Base-by-base conservation (phyloP, 2,797 vertebrate genomes). In the Chromobotia macracanthus region DNA sequence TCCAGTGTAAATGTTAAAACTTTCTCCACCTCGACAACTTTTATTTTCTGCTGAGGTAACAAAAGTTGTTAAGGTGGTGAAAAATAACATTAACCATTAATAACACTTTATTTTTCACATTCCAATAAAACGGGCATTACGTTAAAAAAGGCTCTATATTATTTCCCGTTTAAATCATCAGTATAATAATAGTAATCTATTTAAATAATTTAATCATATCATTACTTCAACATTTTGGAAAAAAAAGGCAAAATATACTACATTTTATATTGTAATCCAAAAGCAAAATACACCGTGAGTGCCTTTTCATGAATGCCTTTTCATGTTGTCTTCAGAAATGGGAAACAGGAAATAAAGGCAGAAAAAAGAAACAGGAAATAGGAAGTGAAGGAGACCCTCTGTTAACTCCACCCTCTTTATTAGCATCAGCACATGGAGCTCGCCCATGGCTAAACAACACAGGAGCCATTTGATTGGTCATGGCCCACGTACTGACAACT, bases 381-480 rank as follows among this genome's bases (percentile, higher is more conserved):
- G 67, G 51, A 65, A 48, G 73, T 58, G 67, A 72, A 71, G 64
- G 74, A 79, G 68, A 19, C 48, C 25, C 80, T n/a, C 25, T 81
- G 68, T 68, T 77, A 56, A 65, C 69, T 77, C 56, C 68, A 66
- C 67, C 74, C 56, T 50, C 66, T 81, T 69, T 71, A 71, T 81
- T 76, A 76, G 79, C 48, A 76, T 81, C 66, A 75, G 46, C 71
- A 75, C 72, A 75, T 55, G 6, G 51, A 35, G 58, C 48, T 71
- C 15, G 53, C 65, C 56, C n/a, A 19, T 53, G 79, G 72, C 72
- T 44, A 72, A 75, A 81, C 79, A 74, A 63, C 66, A 70, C 56
- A 31, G 72, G 50, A 79, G 31, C 77, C 23, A 23, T 31, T 46
- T 72, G 68, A 72, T 79, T 72, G 21, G 58, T 65, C 77, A 79